phyloP scores from a whole-genome alignment of 2,797 vertebrate species.

The Epinephelus coioides region DNA sequence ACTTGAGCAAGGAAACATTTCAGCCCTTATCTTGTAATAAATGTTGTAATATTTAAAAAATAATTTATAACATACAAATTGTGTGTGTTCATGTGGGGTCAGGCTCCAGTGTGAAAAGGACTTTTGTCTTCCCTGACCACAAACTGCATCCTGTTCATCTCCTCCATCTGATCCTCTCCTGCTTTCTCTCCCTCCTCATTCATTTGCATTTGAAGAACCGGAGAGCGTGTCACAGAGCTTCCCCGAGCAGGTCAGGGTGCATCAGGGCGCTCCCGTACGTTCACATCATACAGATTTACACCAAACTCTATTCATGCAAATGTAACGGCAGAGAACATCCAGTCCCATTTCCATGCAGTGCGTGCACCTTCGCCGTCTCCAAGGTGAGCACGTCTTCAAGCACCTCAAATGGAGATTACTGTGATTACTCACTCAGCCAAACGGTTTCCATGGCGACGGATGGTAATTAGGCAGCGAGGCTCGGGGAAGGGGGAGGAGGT shows the following conservation, averaged over 20 bases:
- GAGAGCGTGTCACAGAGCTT: not conserved
- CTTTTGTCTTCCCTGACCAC: too few species aligned
- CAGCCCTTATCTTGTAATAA: too few species aligned
- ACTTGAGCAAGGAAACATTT: too few species aligned
- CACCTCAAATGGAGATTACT: conserved; percentile 83
- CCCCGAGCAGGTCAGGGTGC: not conserved
- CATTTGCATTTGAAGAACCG: conserved; percentile 4
- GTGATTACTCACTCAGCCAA: conserved; percentile 84
- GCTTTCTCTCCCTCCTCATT: not conserved
- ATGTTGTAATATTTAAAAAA: too few species aligned
- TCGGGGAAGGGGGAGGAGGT: conserved; percentile 55
- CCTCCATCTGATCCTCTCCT: not conserved
- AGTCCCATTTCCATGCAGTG: conserved; percentile 48
- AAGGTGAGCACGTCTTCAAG: conserved; percentile 76
- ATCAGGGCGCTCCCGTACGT: not conserved
- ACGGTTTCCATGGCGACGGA: conserved; percentile 80
- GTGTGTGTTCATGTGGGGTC: too few species aligned
- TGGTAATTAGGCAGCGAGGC: conserved; percentile 77
- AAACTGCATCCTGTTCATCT: not conserved
- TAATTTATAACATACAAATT: too few species aligned
- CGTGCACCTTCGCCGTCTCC: conserved; percentile 60
- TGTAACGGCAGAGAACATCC: conserved; percentile 32
- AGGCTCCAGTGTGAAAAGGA: too few species aligned
- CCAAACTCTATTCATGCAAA: conserved; percentile 53
- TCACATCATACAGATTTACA: not conserved